Evolutionary conservation across 2,113 vertebrate genomes (phyloP).

Genomic region (Nettapus auritus): DNA sequence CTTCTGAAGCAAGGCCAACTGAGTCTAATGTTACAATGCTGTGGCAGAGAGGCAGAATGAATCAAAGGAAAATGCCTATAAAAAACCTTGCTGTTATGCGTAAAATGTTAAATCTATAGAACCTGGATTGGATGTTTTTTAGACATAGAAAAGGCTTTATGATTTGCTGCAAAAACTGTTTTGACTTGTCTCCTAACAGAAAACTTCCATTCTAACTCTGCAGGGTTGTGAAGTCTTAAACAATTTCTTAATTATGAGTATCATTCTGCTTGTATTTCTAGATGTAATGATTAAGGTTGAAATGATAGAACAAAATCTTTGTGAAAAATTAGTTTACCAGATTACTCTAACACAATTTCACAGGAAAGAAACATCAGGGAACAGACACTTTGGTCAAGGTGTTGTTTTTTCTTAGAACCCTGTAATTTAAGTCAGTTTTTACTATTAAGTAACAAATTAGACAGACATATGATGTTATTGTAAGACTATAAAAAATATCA

Average conservation of each 20-base stretch:
- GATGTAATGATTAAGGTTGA: background rate
- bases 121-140: background rate
- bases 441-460: background rate
- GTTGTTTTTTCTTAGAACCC: rapidly evolving
- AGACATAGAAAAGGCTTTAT: background rate
- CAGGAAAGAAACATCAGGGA: background rate
- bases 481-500: background rate
- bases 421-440: background rate
- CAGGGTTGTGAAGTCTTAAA: background rate
- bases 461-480: background rate
- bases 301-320: background rate
- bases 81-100: background rate
- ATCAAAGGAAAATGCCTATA: background rate
- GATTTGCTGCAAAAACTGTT: background rate
- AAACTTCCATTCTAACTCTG: background rate
- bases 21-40: background rate
- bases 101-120: background rate
- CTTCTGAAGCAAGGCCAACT: background rate
- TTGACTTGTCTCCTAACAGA: background rate
- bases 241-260: background rate
- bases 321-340: background rate
- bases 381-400: background rate
- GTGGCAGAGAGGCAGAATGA: background rate
- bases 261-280: background rate
- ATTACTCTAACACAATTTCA: background rate